Percentiles rank a stretch among this genome's conserved stretches.
phyloP scores from a whole-genome alignment of 2,888 invertebrate species.

The Arrhopalites spinosus region DNA sequence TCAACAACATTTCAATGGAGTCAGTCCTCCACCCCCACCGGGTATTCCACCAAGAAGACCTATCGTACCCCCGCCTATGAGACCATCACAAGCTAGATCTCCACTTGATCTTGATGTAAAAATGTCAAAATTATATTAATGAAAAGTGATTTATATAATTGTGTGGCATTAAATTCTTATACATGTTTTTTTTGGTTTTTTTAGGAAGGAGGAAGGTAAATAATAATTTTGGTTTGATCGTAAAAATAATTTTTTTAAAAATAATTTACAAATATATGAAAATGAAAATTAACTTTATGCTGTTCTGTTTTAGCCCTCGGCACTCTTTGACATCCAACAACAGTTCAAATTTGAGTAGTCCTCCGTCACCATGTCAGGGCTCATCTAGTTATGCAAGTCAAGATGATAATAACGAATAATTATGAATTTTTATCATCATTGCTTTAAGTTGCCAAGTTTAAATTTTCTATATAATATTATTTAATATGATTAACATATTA shows the following conservation, averaged over 20 bases:
- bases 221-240: no score
- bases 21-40: conserved; percentile 55
- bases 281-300: conserved; percentile 30
- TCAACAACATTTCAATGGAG: conserved; percentile 59
- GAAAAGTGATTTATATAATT: no score
- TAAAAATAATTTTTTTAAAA: no score
- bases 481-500: no score
- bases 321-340: conserved; percentile 69
- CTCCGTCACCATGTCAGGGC: conserved; percentile 71
- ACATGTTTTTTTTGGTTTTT: no score
- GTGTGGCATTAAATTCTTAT: no score
- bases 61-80: conserved; percentile 53
- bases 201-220: no score
- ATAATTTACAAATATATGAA: no score
- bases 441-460: conserved; percentile 22
- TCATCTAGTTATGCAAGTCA: conserved; percentile 70
- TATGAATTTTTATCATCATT: conserved; percentile 4
- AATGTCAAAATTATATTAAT: no score
- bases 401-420: conserved; percentile 52
- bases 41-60: conserved; percentile 51
- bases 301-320: conserved; percentile 66
- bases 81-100: conserved; percentile 50
- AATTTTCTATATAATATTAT: conserved; percentile 11
- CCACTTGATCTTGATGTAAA: conserved; percentile 50
- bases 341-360: conserved; percentile 74